Evolutionary conservation across 2,113 vertebrate species (phyloP).

Genomic region (Dasypus novemcinctus): DNA sequence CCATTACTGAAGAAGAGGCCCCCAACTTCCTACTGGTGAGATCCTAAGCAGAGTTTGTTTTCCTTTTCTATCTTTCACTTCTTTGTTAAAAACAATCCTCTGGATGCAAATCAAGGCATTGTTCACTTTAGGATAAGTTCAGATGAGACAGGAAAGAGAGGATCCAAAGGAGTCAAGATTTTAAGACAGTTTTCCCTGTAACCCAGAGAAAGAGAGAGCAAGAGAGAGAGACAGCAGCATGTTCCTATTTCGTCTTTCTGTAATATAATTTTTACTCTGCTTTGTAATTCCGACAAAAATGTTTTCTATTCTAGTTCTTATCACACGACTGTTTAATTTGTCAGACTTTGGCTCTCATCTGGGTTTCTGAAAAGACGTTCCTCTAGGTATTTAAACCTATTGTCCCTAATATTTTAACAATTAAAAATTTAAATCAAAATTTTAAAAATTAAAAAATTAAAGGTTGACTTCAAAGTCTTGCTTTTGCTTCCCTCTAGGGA

Average conservation of each 20-base stretch:
- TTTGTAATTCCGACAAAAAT: neutral
- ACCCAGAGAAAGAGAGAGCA: no score
- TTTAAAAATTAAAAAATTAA: no score
- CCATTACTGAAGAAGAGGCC: neutral
- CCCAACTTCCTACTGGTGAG: neutral
- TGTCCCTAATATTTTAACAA: neutral
- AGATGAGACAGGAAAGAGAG: constrained; percentile 2
- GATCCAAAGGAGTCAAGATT: neutral
- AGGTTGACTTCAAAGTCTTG: neutral
- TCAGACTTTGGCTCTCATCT: neutral
- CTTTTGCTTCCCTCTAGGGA: neutral
- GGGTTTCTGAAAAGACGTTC: neutral
- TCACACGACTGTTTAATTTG: neutral
- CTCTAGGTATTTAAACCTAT: neutral
- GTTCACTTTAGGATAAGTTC: neutral
- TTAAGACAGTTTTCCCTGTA: neutral
- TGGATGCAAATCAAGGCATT: neutral
- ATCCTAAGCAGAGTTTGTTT: neutral
- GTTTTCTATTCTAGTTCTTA: neutral
- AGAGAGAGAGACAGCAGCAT: neutral
- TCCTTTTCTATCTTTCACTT: neutral
- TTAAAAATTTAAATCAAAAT: neutral
- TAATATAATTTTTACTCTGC: neutral
- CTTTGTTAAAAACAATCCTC: neutral
- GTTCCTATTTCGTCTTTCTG: neutral